Conservation (phyloP, 2,113 vertebrate species). For the Myotis davidii region DNA sequence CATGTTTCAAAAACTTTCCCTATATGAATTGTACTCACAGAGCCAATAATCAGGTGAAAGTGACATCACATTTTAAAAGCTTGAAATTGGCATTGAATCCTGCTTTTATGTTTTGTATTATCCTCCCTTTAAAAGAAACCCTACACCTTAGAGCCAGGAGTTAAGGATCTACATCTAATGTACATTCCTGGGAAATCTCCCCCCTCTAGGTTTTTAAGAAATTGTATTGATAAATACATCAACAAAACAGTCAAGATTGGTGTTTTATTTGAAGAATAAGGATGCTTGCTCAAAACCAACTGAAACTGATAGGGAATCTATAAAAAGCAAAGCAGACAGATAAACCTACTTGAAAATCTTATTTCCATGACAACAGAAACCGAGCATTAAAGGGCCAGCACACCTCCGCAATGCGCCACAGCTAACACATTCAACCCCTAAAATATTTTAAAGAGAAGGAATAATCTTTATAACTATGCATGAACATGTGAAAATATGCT, state of each 20-base stretch:
- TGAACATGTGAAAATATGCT: background rate
- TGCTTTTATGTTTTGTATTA: background rate
- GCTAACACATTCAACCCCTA: background rate
- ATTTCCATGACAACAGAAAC: conserved; percentile 88
- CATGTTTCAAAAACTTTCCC: background rate
- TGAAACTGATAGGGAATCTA: conserved; percentile 78
- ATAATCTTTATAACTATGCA: background rate
- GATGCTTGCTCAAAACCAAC: conserved; percentile 76
- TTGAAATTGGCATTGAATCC: background rate
- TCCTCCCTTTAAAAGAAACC: background rate
- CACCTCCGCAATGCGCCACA: conserved; percentile 70
- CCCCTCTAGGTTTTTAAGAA: conserved; percentile 58
- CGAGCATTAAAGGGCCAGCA: conserved; percentile 79
- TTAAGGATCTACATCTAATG: background rate
- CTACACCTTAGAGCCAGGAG: background rate
- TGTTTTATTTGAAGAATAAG: conserved; percentile 70
- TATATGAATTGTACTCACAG: background rate
- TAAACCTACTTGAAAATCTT: conserved; percentile 79
- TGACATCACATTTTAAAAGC: background rate
- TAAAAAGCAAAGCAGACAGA: conserved; percentile 83
- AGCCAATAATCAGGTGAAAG: background rate
- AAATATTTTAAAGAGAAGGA: background rate
- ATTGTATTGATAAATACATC: conserved; percentile 49
- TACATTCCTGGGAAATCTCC: background rate
- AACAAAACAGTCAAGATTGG: conserved; percentile 42